Conservation (phyloP, 2,888 invertebrate genomes). For the Hyppa rectilinea region DNA sequence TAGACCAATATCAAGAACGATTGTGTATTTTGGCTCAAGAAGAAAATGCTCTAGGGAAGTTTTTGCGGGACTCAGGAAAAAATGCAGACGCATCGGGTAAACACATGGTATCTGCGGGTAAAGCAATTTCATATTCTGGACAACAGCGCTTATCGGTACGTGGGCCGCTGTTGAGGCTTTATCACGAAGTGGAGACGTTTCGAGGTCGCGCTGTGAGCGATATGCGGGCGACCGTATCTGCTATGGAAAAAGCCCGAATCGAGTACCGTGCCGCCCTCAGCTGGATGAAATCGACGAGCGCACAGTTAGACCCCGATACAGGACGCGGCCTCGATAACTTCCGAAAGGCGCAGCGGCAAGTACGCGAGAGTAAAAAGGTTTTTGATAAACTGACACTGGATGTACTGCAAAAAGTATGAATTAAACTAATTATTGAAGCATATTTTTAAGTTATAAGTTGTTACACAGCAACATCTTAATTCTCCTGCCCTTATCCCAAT, state of each 20-base stretch:
- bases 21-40: constrained; percentile 98
- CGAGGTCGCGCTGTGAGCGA: constrained; percentile 98
- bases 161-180: constrained; percentile 96
- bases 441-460: background rate
- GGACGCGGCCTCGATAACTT: constrained; percentile 98
- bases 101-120: constrained; percentile 92
- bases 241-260: constrained; percentile 98
- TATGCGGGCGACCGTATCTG: constrained; percentile 96
- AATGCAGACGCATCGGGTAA: constrained; percentile 95
- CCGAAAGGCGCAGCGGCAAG: constrained; percentile 96
- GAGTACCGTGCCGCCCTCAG: constrained; percentile 98
- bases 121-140: constrained; percentile 96
- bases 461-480: background rate
- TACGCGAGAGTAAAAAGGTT: constrained; percentile 94
- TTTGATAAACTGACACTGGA: constrained; percentile 99
- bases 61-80: constrained; percentile 98
- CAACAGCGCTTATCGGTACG: constrained; percentile 97
- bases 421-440: background rate
- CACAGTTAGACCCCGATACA: constrained; percentile 98
- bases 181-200: constrained; percentile 99
- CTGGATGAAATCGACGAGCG: constrained; percentile 99
- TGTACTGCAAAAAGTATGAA: constrained; percentile 96
- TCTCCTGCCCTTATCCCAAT: no score
- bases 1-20: constrained; percentile 98
- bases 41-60: constrained; percentile 98